A percentile compares a stretch with the other conserved stretches of the same genome.
These are phyloP conservation scores for Okamejei kenojei DNA, from an alignment of 2,797 vertebrate species.

Conservation along the genomic window DNA sequence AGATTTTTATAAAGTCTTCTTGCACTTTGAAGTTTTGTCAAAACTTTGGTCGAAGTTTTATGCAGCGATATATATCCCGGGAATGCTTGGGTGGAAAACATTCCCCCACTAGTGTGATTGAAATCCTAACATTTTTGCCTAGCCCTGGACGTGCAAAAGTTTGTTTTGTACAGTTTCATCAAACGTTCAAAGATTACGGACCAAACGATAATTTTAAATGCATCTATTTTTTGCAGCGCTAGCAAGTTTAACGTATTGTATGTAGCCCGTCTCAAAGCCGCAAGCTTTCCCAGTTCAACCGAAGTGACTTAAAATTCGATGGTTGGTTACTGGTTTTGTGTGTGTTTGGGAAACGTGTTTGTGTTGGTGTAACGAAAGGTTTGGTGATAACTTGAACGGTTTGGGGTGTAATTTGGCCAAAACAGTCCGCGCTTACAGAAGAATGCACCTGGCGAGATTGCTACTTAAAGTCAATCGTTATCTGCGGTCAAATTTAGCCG, in stretches of 20 bases:
- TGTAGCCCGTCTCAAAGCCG: neutral
- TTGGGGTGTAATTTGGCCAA: neutral
- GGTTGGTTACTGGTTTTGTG: neutral
- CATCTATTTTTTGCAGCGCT: too few relatives aligned
- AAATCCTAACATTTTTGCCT: neutral
- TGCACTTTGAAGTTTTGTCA: too few relatives aligned
- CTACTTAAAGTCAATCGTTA: neutral
- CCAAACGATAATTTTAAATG: neutral
- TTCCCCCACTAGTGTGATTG: neutral
- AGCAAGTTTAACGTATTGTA: too few relatives aligned
- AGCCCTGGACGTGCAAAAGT: neutral
- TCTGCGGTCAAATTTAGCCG: neutral
- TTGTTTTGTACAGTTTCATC: neutral
- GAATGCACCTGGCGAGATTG: neutral
- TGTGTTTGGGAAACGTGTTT: neutral
- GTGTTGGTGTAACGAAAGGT: neutral
- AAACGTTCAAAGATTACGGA: neutral
- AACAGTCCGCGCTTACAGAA: neutral
- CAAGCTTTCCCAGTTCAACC: neutral
- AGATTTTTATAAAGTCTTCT: neutral
- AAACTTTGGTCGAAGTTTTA: neutral
- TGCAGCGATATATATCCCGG: too few relatives aligned
- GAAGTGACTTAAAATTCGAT: neutral
- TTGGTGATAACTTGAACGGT: neutral
- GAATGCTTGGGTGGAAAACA: neutral